Evolutionary conservation across 2,113 vertebrate species (phyloP).

Genomic region (Zootoca vivipara): DNA sequence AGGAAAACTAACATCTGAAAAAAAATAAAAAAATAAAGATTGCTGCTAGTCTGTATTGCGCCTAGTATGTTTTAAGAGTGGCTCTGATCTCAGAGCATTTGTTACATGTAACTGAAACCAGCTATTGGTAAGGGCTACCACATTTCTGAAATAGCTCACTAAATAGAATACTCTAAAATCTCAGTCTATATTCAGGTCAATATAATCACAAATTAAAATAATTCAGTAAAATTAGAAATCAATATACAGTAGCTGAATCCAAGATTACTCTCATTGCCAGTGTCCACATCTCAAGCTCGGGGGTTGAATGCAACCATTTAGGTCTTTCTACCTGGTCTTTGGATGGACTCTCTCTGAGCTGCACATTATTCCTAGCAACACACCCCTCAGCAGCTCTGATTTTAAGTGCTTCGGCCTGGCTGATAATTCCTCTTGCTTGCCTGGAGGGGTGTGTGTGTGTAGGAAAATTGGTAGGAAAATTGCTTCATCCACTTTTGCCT

Average conservation of each 20-base stretch:
- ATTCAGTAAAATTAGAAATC: background rate
- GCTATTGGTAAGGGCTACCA: background rate
- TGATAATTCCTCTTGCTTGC: too few species aligned
- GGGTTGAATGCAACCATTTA: too few species aligned
- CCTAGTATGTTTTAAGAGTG: background rate
- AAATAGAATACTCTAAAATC: background rate
- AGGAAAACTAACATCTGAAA: background rate
- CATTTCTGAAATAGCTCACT: background rate
- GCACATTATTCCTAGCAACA: too few species aligned
- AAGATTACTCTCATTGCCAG: background rate
- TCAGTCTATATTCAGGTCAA: background rate
- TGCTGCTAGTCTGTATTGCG: background rate
- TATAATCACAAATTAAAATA: background rate
- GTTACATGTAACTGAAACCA: background rate
- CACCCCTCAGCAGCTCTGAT: too few species aligned
- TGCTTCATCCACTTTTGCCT: too few species aligned
- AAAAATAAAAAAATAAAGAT: background rate
- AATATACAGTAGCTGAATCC: background rate
- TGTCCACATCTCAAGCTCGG: background rate
- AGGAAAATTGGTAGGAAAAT: too few species aligned
- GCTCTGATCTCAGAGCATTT: background rate
- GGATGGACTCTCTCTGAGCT: too few species aligned
- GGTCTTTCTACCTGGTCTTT: too few species aligned
- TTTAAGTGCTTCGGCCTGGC: too few species aligned
- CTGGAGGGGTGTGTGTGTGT: too few species aligned